Evolutionary conservation across 64 coral and sea anemone species (phyloP), one percentile per base, ranked within the genome.

Genomic region (Dendrophyllia cribrosa): DNA sequence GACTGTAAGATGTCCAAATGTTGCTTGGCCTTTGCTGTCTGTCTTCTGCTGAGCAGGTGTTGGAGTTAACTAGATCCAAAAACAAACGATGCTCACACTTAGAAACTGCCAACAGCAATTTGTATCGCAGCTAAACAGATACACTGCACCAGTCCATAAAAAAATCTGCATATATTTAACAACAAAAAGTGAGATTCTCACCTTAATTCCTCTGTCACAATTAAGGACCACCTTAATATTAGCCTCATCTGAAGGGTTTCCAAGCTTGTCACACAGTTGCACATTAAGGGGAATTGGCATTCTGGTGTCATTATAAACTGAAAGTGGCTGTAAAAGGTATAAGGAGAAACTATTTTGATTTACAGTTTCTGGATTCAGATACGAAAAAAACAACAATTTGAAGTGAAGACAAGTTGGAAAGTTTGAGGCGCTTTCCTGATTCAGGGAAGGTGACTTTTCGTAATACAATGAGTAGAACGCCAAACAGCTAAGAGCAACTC

Each of bases 171-270:
- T 6, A 9, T 56, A 6, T 56, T 56, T 14, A 88, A 13, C 11
- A 81, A 13, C 48, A 58, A 45, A 43, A 43, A 61, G 4, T 59
- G 1, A 17, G 21, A 14, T 51, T 65, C 59, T 65, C 20, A 98
- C 92, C 92, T 95, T 98, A 45, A 98, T 44, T 74, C 96, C 96
- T 65, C 88, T 82, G 82, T 98, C 96, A 14, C 66, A 85, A 51
- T 95, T 95, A 14, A 98, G 23, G 9, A 95, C 93, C 24, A 98
- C 83, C 87, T 98, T 98, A 26, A 98, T 23, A 70, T 92, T 90
- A 9, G 56, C 59, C 34, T 98, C 96, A 76, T 85, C 25, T 13
- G 92, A 74, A 15, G 92, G 76, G 45, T 97, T 97, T 48, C 92
- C 96, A 76, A 74, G 79, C 15, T 65, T 87, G 45, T 97, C 96